Percentiles rank a stretch among this genome's conserved stretches.
phyloP scores from a whole-genome alignment of 2,797 vertebrate genomes.

The Dromococcyx pavoninus region DNA sequence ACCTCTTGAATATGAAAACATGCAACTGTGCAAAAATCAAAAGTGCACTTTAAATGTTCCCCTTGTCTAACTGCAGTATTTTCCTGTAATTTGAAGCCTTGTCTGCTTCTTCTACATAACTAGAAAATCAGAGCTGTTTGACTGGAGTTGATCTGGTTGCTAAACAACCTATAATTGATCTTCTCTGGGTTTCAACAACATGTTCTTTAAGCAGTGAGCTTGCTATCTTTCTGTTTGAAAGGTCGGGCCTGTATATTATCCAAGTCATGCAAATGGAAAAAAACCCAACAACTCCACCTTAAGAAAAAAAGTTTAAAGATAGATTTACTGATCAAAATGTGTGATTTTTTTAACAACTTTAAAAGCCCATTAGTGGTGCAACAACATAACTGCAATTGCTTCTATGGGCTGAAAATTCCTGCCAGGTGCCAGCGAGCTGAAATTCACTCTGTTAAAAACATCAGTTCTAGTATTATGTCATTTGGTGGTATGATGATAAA shows the following conservation, averaged over 20 bases:
- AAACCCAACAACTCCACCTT: fast-evolving
- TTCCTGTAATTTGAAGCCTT: not conserved
- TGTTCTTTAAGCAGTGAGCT: not conserved
- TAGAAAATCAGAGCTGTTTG: constrained; percentile 17
- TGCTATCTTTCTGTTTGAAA: constrained; percentile 5
- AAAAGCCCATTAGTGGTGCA: not conserved
- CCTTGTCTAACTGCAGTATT: not conserved
- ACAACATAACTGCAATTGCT: not conserved
- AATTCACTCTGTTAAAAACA: not conserved
- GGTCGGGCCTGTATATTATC: not conserved
- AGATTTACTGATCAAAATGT: not conserved
- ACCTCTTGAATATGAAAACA: not conserved
- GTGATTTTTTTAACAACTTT: fast-evolving
- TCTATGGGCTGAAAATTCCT: not conserved
- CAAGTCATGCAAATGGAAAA: not conserved
- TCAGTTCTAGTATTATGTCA: not conserved
- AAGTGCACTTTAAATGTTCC: not conserved
- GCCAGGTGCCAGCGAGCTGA: not conserved
- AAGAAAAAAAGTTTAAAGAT: not conserved
- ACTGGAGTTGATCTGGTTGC: constrained; percentile 2
- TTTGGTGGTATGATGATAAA: not conserved
- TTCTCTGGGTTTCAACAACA: not conserved
- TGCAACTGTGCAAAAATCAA: not conserved
- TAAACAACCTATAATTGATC: constrained; percentile 21
- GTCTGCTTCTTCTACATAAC: not conserved